These are phyloP conservation scores for Tachysurus fulvidraco DNA, from an alignment of 2,113 vertebrate species.

Conservation along the genomic window DNA sequence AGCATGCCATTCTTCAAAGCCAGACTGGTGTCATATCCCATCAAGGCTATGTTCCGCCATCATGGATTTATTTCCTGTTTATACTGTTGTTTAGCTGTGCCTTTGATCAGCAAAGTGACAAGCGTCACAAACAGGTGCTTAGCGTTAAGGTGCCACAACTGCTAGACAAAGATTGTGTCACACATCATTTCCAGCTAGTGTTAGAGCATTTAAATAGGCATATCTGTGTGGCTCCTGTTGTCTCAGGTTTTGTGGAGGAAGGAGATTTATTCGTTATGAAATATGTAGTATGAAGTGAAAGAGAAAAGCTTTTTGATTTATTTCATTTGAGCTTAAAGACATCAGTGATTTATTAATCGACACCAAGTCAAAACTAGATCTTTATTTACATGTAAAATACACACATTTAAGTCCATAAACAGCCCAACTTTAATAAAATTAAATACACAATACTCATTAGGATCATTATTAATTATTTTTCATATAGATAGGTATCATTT, in stretches of 20 bases:
- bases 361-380: background rate
- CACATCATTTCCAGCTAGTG: slow-evolving; percentile 16
- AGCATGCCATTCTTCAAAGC: slow-evolving; percentile 32
- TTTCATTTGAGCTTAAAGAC: background rate
- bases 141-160: slow-evolving; percentile 37
- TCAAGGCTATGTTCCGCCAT: slow-evolving; percentile 23
- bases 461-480: too few species aligned
- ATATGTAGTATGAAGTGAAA: slow-evolving; percentile 1
- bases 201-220: slow-evolving; percentile 12
- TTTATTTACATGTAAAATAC: slow-evolving; percentile 24
- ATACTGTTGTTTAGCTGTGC: slow-evolving; percentile 36
- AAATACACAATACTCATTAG: too few species aligned
- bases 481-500: background rate
- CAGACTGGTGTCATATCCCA: slow-evolving; percentile 37
- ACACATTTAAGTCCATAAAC: background rate
- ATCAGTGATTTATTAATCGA: slow-evolving; percentile 14
- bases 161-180: slow-evolving; percentile 24
- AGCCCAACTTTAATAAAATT: background rate
- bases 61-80: slow-evolving; percentile 46
- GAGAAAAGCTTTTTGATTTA: background rate
- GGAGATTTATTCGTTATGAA: slow-evolving; percentile 10
- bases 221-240: slow-evolving; percentile 11
- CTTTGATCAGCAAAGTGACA: slow-evolving; percentile 42
- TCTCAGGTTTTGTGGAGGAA: background rate
- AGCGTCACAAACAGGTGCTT: slow-evolving; percentile 46